Percentiles rank a stretch among this genome's conserved stretches.
These are phyloP conservation scores for Mirounga angustirostris DNA, from an alignment of 2,113 vertebrate species.

Conservation along the genomic window DNA sequence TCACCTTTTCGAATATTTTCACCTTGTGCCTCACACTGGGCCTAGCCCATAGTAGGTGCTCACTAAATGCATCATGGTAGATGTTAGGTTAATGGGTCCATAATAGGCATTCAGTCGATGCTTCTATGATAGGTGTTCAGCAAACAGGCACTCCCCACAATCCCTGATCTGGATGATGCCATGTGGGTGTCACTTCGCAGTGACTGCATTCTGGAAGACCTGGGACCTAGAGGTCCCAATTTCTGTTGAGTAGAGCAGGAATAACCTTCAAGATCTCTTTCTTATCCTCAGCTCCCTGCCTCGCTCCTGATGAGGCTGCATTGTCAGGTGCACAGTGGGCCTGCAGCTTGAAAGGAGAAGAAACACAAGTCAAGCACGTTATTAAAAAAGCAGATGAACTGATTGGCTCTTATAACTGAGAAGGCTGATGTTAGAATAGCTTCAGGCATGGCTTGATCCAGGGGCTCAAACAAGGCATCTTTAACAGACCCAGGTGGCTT, in stretches of 20 bases:
- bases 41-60: not conserved
- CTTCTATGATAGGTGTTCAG: not conserved
- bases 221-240: not conserved
- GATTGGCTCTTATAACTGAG: not conserved
- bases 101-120: not conserved
- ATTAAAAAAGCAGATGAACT: not conserved
- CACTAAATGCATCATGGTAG: not conserved
- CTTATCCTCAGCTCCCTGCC: not conserved
- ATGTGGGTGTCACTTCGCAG: not conserved
- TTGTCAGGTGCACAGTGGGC: not conserved
- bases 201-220: not conserved
- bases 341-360: not conserved
- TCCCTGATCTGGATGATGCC: not conserved
- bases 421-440: not conserved
- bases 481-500: not conserved
- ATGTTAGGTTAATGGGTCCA: no score
- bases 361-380: not conserved
- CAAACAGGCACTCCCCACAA: not conserved
- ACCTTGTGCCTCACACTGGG: not conserved
- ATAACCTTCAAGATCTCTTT: not conserved
- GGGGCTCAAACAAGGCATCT: not conserved
- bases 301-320: rapidly evolving
- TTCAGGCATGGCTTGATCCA: not conserved
- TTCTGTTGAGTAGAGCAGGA: not conserved
- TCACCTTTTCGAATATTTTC: not conserved